Percentiles rank a stretch among this genome's conserved stretches.
phyloP scores from a whole-genome alignment of 2,888 invertebrate species.

The Agrilus biguttatus region DNA sequence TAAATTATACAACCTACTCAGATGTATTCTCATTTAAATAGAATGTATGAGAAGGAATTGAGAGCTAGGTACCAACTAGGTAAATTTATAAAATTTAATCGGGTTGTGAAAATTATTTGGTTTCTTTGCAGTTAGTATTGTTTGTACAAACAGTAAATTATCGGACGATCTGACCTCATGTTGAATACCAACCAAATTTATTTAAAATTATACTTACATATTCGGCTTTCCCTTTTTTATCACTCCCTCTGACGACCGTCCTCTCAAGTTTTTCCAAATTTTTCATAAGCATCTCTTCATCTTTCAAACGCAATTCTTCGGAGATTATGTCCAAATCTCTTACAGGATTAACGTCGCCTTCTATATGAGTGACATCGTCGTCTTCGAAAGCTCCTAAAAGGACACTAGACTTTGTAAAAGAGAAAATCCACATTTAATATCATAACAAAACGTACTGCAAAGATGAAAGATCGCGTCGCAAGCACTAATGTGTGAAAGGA shows the following conservation, averaged over 20 bases:
- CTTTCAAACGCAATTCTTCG: conserved; percentile 90
- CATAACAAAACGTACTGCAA: conserved; percentile 57
- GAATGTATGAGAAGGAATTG: no score
- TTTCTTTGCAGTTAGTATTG: no score
- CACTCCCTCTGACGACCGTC: conserved; percentile 66
- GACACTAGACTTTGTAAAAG: neutral
- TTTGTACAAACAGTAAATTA: no score
- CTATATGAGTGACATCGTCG: conserved; percentile 94
- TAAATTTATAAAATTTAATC: no score
- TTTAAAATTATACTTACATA: conserved; percentile 53
- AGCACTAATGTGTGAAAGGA: conserved; percentile 95
- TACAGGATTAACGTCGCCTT: conserved; percentile 96
- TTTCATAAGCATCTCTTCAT: conserved; percentile 73
- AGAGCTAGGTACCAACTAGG: no score
- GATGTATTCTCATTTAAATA: no score
- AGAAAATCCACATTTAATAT: neutral
- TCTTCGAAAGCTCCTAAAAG: conserved; percentile 85
- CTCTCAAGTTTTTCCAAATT: conserved; percentile 79
- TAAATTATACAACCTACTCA: no score
- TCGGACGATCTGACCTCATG: no score
- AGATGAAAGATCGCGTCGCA: conserved; percentile 98
- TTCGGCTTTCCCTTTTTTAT: conserved; percentile 93
- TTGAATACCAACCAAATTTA: no score
- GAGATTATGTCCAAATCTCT: conserved; percentile 93
- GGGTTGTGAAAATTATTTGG: no score